These are phyloP conservation scores for Pomacea maculata DNA, from an alignment of 1,140 invertebrate species.

Conservation along the genomic window DNA sequence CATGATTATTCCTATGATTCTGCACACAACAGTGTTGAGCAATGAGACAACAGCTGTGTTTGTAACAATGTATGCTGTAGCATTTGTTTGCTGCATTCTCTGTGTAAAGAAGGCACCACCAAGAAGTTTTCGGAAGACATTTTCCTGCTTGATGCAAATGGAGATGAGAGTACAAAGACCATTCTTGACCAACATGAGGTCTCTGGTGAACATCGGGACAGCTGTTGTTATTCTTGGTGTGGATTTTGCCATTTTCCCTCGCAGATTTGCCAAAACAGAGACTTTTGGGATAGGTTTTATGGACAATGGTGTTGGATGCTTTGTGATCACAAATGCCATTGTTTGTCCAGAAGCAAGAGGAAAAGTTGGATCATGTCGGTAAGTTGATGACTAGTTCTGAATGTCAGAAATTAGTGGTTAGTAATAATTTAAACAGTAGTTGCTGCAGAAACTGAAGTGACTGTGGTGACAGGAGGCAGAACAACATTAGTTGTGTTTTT, in stretches of 20 bases:
- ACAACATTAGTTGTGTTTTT: too few relatives aligned
- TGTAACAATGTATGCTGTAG: slow-evolving; percentile 13
- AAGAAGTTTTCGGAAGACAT: slow-evolving; percentile 14
- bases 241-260: slow-evolving; percentile 88
- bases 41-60: slow-evolving; percentile 22
- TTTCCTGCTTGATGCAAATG: slow-evolving; percentile 13
- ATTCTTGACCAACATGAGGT: slow-evolving; percentile 68
- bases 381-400: background rate
- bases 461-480: too few relatives aligned
- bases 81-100: slow-evolving; percentile 15
- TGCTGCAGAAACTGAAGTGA: too few relatives aligned
- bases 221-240: slow-evolving; percentile 89
- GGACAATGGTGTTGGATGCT: slow-evolving; percentile 93
- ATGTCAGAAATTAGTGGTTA: too few relatives aligned
- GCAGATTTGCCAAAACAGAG: slow-evolving; percentile 84
- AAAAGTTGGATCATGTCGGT: slow-evolving; percentile 17
- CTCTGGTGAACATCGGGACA: slow-evolving; percentile 76
- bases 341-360: slow-evolving; percentile 72
- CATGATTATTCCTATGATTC: slow-evolving; percentile 32
- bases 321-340: slow-evolving; percentile 86
- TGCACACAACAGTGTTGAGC: slow-evolving; percentile 32
- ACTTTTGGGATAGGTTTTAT: slow-evolving; percentile 88
- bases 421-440: too few relatives aligned
- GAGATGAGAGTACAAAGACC: slow-evolving; percentile 34
- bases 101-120: background rate